phyloP scores from a whole-genome alignment of 1,140 invertebrate genomes.

The Harpegnathos saltator region DNA sequence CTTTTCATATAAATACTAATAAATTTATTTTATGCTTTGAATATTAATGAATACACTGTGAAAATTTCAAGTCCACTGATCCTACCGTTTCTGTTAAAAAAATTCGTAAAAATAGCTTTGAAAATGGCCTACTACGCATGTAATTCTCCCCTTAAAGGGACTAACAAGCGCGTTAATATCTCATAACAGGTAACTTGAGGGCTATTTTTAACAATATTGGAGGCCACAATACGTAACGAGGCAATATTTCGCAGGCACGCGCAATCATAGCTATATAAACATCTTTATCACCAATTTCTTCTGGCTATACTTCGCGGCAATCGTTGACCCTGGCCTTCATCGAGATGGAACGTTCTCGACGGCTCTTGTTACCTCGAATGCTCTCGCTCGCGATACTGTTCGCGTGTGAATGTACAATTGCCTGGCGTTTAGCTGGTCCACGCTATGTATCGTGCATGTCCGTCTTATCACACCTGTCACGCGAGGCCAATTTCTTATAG shows the following conservation, averaged over 20 bases:
- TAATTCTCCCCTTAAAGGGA: too few species aligned
- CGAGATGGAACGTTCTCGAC: neutral
- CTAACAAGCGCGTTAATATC: neutral
- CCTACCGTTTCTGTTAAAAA: too few species aligned
- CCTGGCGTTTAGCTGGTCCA: neutral
- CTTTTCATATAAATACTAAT: too few species aligned
- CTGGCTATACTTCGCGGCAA: neutral
- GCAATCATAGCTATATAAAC: neutral
- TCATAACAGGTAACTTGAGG: neutral
- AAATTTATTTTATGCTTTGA: too few species aligned
- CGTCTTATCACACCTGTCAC: slow-evolving; percentile 68
- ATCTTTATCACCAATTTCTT: slow-evolving; percentile 8
- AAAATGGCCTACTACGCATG: too few species aligned
- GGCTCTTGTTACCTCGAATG: slow-evolving; percentile 3
- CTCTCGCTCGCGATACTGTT: neutral
- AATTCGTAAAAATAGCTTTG: too few species aligned
- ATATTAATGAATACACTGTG: too few species aligned
- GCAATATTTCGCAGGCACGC: neutral
- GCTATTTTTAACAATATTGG: too few species aligned
- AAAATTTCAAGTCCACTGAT: too few species aligned
- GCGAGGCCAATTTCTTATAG: slow-evolving; percentile 48
- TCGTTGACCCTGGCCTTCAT: slow-evolving; percentile 10
- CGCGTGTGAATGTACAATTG: neutral
- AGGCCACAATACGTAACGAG: neutral
- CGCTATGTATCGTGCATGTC: slow-evolving; percentile 1